Conservation (phyloP, 2,113 vertebrate species). For the Isurus oxyrinchus region DNA sequence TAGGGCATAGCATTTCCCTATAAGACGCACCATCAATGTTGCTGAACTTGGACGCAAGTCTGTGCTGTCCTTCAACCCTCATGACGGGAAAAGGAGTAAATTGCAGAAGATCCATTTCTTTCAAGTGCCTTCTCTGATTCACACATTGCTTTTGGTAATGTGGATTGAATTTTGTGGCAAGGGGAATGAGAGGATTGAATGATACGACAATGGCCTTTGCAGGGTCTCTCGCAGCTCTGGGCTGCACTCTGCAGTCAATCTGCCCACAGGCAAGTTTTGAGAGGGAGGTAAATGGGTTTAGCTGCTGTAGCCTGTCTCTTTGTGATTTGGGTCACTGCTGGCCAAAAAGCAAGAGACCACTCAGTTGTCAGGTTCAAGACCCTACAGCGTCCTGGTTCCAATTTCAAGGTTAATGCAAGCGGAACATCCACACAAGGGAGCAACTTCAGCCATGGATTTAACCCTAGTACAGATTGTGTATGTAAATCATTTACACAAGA, state of each 20-base stretch:
- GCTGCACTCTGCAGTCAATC: not conserved
- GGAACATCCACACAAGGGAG: not conserved
- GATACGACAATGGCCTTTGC: not conserved
- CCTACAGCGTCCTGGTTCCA: too few relatives aligned
- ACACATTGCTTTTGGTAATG: not conserved
- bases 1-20: not conserved
- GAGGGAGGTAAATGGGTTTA: not conserved
- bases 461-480: not conserved
- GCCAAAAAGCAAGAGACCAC: too few relatives aligned
- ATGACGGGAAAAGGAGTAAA: not conserved
- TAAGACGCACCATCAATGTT: too few relatives aligned
- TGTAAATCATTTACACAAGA: not conserved
- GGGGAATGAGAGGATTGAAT: not conserved
- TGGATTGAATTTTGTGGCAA: not conserved
- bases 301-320: not conserved
- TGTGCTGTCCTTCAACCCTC: not conserved
- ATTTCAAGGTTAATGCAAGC: too few relatives aligned
- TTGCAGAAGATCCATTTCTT: not conserved
- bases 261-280: not conserved
- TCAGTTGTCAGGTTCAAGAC: too few relatives aligned
- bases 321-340: too few relatives aligned
- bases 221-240: not conserved
- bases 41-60: not conserved
- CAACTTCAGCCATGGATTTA: not conserved
- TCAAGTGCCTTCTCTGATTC: not conserved